Percentiles rank a stretch among this genome's conserved stretches.
These are phyloP conservation scores for Polymixis lichenea DNA, from an alignment of 2,888 invertebrate species.

Conservation along the genomic window DNA sequence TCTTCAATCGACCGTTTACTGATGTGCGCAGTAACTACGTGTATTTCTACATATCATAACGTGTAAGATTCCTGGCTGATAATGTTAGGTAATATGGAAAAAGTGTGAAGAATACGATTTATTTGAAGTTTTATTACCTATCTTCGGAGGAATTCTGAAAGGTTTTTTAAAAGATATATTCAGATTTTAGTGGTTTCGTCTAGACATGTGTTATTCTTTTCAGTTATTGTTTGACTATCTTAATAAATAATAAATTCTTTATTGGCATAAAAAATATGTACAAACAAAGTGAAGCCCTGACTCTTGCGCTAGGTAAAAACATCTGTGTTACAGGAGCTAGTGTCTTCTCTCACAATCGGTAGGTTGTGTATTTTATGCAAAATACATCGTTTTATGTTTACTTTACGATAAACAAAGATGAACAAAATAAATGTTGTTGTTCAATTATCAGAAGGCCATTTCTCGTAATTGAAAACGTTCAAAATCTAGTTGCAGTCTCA, in stretches of 20 bases:
- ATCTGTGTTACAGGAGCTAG: too few relatives aligned
- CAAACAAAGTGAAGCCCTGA: too few relatives aligned
- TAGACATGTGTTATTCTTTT: constrained; percentile 8
- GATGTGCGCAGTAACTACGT: neutral
- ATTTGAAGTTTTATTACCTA: too few relatives aligned
- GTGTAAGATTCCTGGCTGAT: neutral
- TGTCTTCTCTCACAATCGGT: too few relatives aligned
- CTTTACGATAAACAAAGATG: too few relatives aligned
- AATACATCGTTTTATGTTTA: too few relatives aligned
- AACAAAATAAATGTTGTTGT: neutral
- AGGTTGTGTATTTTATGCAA: too few relatives aligned
- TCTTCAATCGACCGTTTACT: constrained; percentile 15
- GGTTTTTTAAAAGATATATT: neutral
- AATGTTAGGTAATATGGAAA: neutral
- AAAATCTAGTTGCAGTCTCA: too few relatives aligned
- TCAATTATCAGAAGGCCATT: neutral
- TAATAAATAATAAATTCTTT: too few relatives aligned
- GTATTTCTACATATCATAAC: neutral
- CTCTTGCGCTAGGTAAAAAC: too few relatives aligned
- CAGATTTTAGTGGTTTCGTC: constrained; percentile 23
- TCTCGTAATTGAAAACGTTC: too few relatives aligned
- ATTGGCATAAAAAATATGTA: too few relatives aligned
- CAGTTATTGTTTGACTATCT: neutral
- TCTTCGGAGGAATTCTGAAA: neutral
- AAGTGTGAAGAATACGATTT: neutral